Percentiles rank a stretch among this genome's conserved stretches.
Conservation (phyloP, 2,888 invertebrate species). For the Temnothorax rugatulus region DNA sequence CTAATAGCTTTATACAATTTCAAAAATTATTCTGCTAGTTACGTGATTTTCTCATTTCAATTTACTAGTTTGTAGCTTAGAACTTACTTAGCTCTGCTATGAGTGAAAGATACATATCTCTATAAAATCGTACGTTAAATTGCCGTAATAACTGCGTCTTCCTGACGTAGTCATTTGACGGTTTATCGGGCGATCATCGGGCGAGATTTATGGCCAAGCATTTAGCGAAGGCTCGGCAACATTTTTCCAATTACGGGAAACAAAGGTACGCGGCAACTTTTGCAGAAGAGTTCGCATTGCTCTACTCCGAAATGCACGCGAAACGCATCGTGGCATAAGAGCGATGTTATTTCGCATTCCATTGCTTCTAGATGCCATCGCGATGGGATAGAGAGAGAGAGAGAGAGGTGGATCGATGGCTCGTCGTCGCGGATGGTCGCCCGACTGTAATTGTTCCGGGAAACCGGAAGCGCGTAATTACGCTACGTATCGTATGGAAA, state of each 20-base stretch:
- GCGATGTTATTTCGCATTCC: conserved; percentile 38
- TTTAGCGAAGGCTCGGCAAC: not conserved
- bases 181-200: conserved; percentile 28
- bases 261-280: not conserved
- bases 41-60: not conserved
- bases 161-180: not conserved
- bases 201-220: not conserved
- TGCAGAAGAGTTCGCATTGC: not conserved
- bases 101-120: not conserved
- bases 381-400: conserved; percentile 44
- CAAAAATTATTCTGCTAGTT: not conserved
- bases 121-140: not conserved
- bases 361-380: conserved; percentile 48
- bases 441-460: conserved; percentile 59
- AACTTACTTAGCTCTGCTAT: not conserved
- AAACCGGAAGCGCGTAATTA: conserved; percentile 69
- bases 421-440: conserved; percentile 60
- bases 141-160: conserved; percentile 1
- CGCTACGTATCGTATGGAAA: conserved; percentile 53
- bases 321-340: not conserved
- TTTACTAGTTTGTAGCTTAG: not conserved
- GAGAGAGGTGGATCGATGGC: conserved; percentile 59
- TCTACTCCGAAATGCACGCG: conserved; percentile 27
- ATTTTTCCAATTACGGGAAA: not conserved
- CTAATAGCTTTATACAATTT: not conserved